Base-by-base conservation (phyloP, 2,797 vertebrate genomes). In the Scarus forsteni region DNA sequence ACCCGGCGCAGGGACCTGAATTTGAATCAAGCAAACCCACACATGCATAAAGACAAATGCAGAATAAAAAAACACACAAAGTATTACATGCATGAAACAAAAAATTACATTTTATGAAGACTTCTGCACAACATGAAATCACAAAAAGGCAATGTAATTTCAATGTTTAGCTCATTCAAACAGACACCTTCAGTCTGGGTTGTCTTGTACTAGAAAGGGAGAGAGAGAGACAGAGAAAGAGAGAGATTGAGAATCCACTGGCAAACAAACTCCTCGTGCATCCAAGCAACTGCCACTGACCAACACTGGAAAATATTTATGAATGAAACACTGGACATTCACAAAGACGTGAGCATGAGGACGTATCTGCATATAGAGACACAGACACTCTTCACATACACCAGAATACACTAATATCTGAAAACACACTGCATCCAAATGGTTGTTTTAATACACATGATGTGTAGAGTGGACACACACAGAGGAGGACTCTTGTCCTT, bases 231-330 rank as follows among this genome's bases (percentile, higher is more conserved):
- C 38, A 38, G n/a, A 35, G 39, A 14, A 40, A n/a, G 15, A 11
- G 18, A 44, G 14, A 60, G 27, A 2, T 19, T 39, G 60, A 3
- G 18, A 27, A 51, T 53, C 58, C 44, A 73, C 48, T 70, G 66
- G 64, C 70, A 75, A 55, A 65, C 50, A 74, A 56, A 64, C 57
- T 53, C 7, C 0, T 57, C 63, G 68, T 76, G 91, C 83, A 73
- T 90, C 92, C 85, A 89, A 90, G 86, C 87, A 92, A 91, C 89
- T 91, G 86, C 89, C 86, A 85, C 87, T 90, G 89, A 89, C 85
- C 80, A 66, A 74, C 18, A 65, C 71, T 81, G 85, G 88, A 93
- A 92, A 88, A 74, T 88, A 83, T 89, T 75, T 89, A 88, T 90
- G 87, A 93, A 90, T 88, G 85, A 90, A 81, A 85, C 53, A 59